These are phyloP conservation scores for Ricordea florida DNA, from an alignment of 92 coral and sea anemone genomes.

Conservation along the genomic window DNA sequence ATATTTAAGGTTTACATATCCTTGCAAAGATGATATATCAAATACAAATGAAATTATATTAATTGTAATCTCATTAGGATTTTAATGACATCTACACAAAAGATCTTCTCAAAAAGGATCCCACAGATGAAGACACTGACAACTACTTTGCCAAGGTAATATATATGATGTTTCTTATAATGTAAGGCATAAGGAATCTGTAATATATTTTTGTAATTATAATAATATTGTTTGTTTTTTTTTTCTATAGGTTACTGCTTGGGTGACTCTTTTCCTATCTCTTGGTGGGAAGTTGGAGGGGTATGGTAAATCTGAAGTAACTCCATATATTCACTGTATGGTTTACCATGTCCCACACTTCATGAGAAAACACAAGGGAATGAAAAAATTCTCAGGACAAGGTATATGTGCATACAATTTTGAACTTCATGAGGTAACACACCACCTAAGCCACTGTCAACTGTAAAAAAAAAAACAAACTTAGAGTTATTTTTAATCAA, in stretches of 20 bases:
- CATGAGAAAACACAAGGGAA: slow-evolving; percentile 17
- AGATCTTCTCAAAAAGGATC: neutral
- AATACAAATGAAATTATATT: neutral
- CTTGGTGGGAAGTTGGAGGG: slow-evolving; percentile 17
- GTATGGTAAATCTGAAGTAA: slow-evolving; percentile 1
- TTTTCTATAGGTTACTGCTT: neutral
- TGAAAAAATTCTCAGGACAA: slow-evolving; percentile 43
- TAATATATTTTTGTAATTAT: neutral
- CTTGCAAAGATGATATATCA: neutral
- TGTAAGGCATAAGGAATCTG: neutral
- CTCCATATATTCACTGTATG: slow-evolving; percentile 52
- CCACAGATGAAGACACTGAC: slow-evolving; percentile 7
- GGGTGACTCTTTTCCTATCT: slow-evolving; percentile 8
- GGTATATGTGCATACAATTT: neutral
- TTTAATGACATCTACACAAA: slow-evolving; percentile 6
- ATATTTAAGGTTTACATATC: neutral
- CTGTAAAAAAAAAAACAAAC: neutral
- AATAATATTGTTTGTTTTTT: neutral
- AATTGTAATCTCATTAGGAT: neutral
- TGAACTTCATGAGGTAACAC: neutral
- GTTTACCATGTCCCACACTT: slow-evolving; percentile 36
- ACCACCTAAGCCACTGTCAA: neutral
- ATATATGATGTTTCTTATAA: neutral
- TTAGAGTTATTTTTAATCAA: neutral
- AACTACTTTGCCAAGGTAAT: slow-evolving; percentile 20